Conservation (phyloP, 1,140 invertebrate genomes). For the Bombus vancouverensis region DNA sequence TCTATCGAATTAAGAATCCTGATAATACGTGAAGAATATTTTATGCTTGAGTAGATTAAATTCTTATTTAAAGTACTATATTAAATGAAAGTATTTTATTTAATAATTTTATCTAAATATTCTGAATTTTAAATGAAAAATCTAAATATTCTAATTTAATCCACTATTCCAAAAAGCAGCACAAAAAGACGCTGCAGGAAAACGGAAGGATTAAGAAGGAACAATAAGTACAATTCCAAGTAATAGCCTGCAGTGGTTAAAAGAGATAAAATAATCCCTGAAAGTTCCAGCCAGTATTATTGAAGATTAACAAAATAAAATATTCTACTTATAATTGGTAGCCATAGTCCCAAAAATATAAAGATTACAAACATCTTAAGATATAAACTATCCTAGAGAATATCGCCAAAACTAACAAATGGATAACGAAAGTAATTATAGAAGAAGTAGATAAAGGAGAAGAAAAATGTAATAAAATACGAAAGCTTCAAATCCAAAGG, state of each 20-base stretch:
- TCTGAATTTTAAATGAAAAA: background rate
- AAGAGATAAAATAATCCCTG: background rate
- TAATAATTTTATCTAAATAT: background rate
- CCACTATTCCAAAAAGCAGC: background rate
- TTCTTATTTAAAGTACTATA: no score
- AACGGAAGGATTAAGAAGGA: background rate
- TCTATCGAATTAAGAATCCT: no score
- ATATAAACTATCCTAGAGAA: background rate
- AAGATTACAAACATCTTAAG: background rate
- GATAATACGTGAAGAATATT: no score
- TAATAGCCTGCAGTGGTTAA: background rate
- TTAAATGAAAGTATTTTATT: background rate
- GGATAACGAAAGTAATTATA: background rate
- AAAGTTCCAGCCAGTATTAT: background rate
- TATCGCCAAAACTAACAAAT: background rate
- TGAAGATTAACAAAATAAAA: background rate
- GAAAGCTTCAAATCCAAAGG: no score
- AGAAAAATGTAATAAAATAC: no score
- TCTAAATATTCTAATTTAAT: background rate
- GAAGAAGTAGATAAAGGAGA: background rate
- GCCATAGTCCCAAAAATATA: background rate
- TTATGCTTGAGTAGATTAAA: no score
- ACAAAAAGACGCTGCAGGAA: background rate
- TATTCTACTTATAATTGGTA: background rate
- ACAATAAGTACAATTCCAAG: background rate